Percentiles rank a stretch among this genome's conserved stretches.
These are phyloP conservation scores for Prionace glauca DNA, from an alignment of 2,797 vertebrate species.

Conservation along the genomic window DNA sequence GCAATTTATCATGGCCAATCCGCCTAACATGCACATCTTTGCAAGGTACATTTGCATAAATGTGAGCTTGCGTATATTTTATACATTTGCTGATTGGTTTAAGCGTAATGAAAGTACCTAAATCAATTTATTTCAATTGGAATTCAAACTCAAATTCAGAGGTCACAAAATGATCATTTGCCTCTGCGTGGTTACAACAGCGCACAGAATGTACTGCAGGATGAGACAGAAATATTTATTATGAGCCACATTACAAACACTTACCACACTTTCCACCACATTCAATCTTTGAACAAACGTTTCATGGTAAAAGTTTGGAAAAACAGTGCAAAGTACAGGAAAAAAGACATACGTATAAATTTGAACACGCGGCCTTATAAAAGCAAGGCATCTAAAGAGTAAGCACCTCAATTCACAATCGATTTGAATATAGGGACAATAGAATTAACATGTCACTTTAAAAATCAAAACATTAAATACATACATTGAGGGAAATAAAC, in stretches of 20 bases:
- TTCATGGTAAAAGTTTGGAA: background rate
- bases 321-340: background rate
- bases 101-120: background rate
- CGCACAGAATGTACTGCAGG: background rate
- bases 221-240: constrained; percentile 11
- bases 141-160: background rate
- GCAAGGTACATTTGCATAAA: background rate
- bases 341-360: background rate
- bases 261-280: background rate
- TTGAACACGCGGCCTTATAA: background rate
- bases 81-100: background rate
- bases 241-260: background rate
- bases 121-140: background rate
- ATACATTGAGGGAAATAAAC: background rate
- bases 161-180: background rate
- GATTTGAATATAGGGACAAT: background rate
- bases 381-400: background rate
- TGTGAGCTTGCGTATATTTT: background rate
- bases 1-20: too few species aligned
- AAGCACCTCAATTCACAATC: background rate
- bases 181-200: background rate
- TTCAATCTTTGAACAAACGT: background rate
- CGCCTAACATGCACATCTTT: too few species aligned
- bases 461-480: background rate
- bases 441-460: background rate